Conservation (phyloP, 2,113 vertebrate species). For the Pteropus alecto region DNA sequence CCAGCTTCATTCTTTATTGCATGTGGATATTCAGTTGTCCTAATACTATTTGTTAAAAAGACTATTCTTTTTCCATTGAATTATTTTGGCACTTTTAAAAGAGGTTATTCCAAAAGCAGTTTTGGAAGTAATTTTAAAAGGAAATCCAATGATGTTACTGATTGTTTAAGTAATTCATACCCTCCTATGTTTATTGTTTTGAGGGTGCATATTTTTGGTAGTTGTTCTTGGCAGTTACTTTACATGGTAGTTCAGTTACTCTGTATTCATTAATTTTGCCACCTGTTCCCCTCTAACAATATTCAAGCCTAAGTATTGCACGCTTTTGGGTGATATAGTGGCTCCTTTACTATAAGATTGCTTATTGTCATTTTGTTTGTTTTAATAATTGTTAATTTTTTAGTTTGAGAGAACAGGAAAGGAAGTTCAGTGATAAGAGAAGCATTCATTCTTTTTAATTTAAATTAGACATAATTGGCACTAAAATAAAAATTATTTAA, state of each 20-base stretch:
- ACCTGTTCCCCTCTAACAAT: neutral
- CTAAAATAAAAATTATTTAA: slow-evolving; percentile 66
- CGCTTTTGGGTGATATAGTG: neutral
- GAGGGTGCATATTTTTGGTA: neutral
- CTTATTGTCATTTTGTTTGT: neutral
- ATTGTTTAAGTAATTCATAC: slow-evolving; percentile 1
- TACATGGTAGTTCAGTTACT: neutral
- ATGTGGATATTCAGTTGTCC: neutral
- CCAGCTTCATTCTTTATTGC: neutral
- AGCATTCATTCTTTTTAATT: slow-evolving; percentile 13
- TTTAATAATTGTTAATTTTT: neutral
- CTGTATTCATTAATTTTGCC: slow-evolving; percentile 4
- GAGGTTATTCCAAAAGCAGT: neutral
- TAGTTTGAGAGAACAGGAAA: neutral
- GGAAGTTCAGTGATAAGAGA: neutral
- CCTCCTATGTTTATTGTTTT: neutral
- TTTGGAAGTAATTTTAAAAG: neutral
- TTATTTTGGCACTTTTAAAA: neutral
- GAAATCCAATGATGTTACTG: neutral
- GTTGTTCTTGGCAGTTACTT: neutral
- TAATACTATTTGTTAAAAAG: neutral
- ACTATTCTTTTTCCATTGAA: neutral
- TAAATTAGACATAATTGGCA: slow-evolving; percentile 61
- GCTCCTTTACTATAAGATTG: neutral
- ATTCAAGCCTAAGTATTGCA: neutral